Conservation (phyloP, 2,113 vertebrate genomes). For the Oncorhynchus keta region DNA sequence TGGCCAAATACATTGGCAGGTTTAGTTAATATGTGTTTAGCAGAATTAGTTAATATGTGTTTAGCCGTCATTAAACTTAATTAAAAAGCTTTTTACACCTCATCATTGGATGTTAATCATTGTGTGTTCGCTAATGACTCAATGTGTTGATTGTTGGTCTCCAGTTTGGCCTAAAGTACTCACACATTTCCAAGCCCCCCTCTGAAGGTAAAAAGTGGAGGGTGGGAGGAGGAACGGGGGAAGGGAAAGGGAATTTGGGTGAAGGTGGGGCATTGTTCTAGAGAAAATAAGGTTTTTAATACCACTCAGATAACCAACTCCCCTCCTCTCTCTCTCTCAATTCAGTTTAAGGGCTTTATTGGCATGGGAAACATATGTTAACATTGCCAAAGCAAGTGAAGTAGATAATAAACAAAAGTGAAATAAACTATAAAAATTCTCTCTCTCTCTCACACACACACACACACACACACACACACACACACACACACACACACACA, state of each 20-base stretch:
- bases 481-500: not conserved
- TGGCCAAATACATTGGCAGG: no score
- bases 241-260: conserved; percentile 27
- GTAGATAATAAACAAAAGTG: no score
- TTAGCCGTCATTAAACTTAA: not conserved
- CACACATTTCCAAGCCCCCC: not conserved
- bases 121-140: not conserved
- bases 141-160: not conserved
- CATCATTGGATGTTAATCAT: not conserved
- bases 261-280: conserved; percentile 55
- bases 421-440: no score
- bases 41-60: not conserved
- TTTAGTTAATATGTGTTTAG: not conserved
- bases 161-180: not conserved
- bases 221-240: not conserved
- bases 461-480: no score
- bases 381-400: no score
- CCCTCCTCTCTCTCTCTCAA: conserved; percentile 33
- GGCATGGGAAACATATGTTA: no score
- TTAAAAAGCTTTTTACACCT: not conserved
- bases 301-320: conserved; percentile 76
- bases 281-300: conserved; percentile 69
- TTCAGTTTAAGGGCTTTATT: no score
- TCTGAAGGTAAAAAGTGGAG: not conserved
- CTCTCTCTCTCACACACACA: no score